Evolutionary conservation across 2,113 vertebrate species (phyloP).

Genomic region (Scolopax mira): DNA sequence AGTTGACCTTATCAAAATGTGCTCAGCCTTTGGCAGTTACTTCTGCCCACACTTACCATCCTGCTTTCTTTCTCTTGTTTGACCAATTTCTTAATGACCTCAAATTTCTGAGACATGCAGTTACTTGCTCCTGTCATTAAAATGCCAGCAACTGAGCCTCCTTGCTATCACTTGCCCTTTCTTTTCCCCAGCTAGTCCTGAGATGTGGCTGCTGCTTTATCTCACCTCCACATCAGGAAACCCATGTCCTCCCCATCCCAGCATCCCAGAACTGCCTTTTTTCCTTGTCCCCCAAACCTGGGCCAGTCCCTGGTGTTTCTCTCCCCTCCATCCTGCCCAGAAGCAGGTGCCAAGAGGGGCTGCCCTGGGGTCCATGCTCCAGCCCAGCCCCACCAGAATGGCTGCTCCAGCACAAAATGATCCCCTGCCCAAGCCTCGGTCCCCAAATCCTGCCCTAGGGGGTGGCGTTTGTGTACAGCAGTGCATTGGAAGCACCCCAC

Average conservation of each 20-base stretch:
- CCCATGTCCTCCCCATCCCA: too few relatives aligned
- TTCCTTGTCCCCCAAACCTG: neutral
- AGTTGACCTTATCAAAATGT: neutral
- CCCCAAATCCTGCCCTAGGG: rapidly evolving
- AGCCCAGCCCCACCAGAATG: neutral
- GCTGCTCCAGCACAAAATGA: neutral
- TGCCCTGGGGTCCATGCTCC: neutral
- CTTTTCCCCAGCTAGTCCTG: neutral
- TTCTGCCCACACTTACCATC: neutral
- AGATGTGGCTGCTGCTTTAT: neutral
- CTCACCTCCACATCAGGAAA: neutral
- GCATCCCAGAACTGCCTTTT: neutral
- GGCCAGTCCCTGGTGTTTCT: neutral
- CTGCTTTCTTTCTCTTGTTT: neutral
- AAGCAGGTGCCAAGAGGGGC: rapidly evolving
- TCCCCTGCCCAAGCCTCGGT: neutral
- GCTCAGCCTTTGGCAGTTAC: neutral
- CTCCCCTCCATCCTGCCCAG: neutral
- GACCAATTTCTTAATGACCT: neutral
- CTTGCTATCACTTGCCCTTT: neutral
- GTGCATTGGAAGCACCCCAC: rapidly evolving
- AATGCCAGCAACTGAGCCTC: neutral
- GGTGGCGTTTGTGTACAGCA: neutral
- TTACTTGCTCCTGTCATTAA: neutral
- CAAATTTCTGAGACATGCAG: neutral